A percentile compares a stretch with the other conserved stretches of the same genome.
phyloP scores from a whole-genome alignment of 2,797 vertebrate species.

The Melanotaenia parkinsoni region DNA sequence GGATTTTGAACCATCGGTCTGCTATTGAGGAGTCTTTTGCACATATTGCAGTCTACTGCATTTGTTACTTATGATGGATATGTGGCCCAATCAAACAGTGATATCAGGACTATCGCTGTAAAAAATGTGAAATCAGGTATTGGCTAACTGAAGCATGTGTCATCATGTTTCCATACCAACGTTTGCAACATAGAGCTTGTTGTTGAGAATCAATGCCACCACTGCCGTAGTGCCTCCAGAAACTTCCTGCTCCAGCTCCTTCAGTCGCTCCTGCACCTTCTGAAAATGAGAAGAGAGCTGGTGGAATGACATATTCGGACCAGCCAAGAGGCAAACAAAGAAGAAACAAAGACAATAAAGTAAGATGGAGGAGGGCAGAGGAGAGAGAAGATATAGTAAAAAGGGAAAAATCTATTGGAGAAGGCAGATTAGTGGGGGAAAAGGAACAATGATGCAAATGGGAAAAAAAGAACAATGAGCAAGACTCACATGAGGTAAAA shows the following conservation, averaged over 20 bases:
- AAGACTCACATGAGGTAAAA: neutral
- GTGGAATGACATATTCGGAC: slow-evolving; percentile 87
- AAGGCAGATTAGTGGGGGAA: neutral
- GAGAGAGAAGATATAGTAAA: neutral
- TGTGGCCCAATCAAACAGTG: neutral
- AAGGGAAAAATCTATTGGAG: neutral
- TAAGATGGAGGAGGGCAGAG: neutral
- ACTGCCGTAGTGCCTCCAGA: slow-evolving; percentile 94
- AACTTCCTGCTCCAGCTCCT: slow-evolving; percentile 92
- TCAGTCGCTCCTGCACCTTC: slow-evolving; percentile 92
- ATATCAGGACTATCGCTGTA: neutral
- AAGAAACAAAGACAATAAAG: neutral
- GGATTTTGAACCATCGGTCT: neutral
- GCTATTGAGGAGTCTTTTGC: neutral
- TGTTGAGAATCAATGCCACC: slow-evolving; percentile 93
- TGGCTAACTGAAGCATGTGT: neutral
- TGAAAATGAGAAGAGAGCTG: slow-evolving; percentile 89
- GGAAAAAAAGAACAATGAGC: slow-evolving; percentile 6
- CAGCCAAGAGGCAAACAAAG: neutral
- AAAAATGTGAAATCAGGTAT: neutral
- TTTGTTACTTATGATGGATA: neutral
- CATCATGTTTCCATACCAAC: slow-evolving; percentile 83
- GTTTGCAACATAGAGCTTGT: slow-evolving; percentile 94
- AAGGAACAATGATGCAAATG: slow-evolving; percentile 13
- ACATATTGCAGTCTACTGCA: neutral